Evolutionary conservation across 2,797 vertebrate genomes (phyloP).

Genomic region (Rhinella marina): DNA sequence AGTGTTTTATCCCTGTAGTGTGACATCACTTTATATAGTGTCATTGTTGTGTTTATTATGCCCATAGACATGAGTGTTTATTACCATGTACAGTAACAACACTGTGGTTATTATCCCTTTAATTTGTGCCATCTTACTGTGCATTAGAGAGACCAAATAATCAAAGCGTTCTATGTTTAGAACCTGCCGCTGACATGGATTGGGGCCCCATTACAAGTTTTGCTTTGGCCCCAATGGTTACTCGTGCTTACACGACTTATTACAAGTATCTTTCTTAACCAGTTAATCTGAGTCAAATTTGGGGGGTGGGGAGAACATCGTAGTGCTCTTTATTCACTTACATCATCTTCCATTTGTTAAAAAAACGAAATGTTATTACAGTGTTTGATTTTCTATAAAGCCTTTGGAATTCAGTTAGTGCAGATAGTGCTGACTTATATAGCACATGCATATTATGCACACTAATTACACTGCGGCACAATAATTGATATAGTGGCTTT

Average conservation of each 20-base stretch:
- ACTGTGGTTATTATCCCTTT: too few relatives aligned
- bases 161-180: too few relatives aligned
- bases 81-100: too few relatives aligned
- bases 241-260: background rate
- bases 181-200: too few relatives aligned
- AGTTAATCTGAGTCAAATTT: background rate
- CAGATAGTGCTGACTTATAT: conserved; percentile 50
- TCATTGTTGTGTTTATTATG: too few relatives aligned
- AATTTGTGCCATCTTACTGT: too few relatives aligned
- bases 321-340: background rate
- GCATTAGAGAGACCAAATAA: too few relatives aligned
- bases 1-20: too few relatives aligned
- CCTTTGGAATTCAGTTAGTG: conserved; percentile 43
- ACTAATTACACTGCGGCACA: conserved; percentile 55
- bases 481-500: conserved; percentile 70
- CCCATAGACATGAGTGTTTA: too few relatives aligned
- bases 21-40: too few relatives aligned
- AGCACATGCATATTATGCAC: conserved; percentile 47
- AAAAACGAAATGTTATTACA: conserved; percentile 17
- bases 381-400: conserved; percentile 18
- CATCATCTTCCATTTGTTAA: background rate
- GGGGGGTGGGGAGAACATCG: background rate
- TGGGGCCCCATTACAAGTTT: too few relatives aligned
- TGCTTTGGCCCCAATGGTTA: too few relatives aligned
- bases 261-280: background rate